Base-by-base conservation (phyloP, 2,113 vertebrate species). In the Apteryx mantelli region DNA sequence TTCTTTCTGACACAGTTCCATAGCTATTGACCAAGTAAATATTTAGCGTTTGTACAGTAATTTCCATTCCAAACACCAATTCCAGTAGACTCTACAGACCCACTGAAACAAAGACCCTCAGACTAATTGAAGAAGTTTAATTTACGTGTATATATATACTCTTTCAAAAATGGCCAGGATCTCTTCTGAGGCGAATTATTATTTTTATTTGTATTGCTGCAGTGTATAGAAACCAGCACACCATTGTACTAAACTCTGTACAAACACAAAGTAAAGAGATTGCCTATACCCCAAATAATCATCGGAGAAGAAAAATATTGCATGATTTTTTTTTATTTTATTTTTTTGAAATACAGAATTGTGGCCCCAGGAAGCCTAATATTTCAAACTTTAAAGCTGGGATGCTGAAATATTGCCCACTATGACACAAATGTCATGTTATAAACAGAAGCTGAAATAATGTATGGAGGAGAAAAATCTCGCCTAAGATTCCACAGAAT, bases 71-170 rank as follows among this genome's bases (percentile, higher is more conserved):
- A 63, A 84, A 36, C 58, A n/a, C 26, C 56, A 58, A 17, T 58
- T 58, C 56, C 30, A 58, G 56, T 63, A 86, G 14, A 36, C 8
- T 65, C 12, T 7, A 56, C 22, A n/a, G n/a, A 6, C 21, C 19
- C 0, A 4, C 3, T 38, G 7, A n/a, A 87, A 79, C 7, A 89
- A 82, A 56, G 4, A 0, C 4, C 0, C 3, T 81, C 55, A 82
- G 36, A 46, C 1, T 75, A 92, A 46, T 68, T 34, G 74, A 58
- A 53, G 21, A 52, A 12, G 1, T 1, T 87, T 81, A 50, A 66
- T 74, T 78, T 93, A 53, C 6, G 69, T 38, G 36, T 15, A n/a
- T 48, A 30, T 1, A 5, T 58, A 14, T 44, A 46, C 17, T 2
- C 2, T 55, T 84, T 82, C 4, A 53, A 71, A 93, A 88, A 61